Base-by-base conservation (phyloP, 2,797 vertebrate species). In the Eutrigla gurnardus region DNA sequence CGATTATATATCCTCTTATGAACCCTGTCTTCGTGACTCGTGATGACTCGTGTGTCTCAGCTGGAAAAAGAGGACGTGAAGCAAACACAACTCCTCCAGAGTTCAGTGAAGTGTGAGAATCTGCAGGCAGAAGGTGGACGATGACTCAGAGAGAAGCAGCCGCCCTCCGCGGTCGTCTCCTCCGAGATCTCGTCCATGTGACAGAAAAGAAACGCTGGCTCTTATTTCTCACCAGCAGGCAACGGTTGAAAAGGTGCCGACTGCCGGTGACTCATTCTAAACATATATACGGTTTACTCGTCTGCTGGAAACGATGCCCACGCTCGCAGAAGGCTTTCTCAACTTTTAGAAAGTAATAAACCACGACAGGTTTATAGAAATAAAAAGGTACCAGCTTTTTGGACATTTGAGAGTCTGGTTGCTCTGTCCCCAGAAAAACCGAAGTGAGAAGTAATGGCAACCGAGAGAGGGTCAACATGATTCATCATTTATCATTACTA, bases 251-350 rank as follows among this genome's bases (percentile, higher is more conserved):
- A 86, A 77, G 75, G 78, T 77, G 71, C 81, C 76, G 46, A 75
- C 68, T 77, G 79, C 74, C 0, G 36, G 63, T 90, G 90, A 89
- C 77, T 88, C 86, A 90, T 54, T 68, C 46, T 42, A 66, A 87
- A 82, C 80, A 70, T 8, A 47, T 57, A 25, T 5, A 60, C 73
- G 77, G 13, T 62, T 70, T 59, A 73, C 65, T 35, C 42, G 68
- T 74, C 83, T 74, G 65, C 17, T 2, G 78, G 78, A 80, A 80
- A 71, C 7, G 7, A 59, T 67, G 74, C 65, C 71, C 42, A 42
- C 62, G 62, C 45, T 55, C 77, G 4, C 3, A 70, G 54, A 57
- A 53, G 45, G 35, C 54, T 25, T 70, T 75, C 70, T 61, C 39
- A 71, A 35, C 68, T 70, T 65, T 63, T 32, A 73, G 2, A 54